phyloP scores from a whole-genome alignment of 2,113 vertebrate species.

The Tauraco erythrolophus region DNA sequence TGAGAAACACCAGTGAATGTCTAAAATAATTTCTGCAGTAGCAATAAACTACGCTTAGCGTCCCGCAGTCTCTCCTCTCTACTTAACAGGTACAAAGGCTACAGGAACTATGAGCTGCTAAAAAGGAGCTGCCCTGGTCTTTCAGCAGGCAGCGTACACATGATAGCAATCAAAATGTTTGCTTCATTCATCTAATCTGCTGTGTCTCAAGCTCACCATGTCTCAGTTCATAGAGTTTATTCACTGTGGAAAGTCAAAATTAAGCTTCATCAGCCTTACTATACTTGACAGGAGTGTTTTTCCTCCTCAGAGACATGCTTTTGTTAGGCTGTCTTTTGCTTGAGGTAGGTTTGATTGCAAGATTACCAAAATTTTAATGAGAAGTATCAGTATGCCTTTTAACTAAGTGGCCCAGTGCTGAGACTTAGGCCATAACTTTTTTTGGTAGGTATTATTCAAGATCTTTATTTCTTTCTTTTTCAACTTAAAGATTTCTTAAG shows the following conservation, averaged over 20 bases:
- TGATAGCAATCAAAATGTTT: not conserved
- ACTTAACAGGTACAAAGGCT: not conserved
- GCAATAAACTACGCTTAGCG: not conserved
- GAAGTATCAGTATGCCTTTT: not conserved
- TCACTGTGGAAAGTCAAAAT: not conserved
- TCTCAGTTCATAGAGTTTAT: not conserved
- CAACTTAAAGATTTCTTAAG: not conserved
- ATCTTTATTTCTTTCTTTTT: not conserved
- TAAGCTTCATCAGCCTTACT: not conserved
- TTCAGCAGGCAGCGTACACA: not conserved
- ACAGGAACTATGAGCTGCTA: not conserved
- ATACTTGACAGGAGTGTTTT: not conserved
- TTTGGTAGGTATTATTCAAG: not conserved
- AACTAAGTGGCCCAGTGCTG: not conserved
- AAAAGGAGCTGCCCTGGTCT: not conserved
- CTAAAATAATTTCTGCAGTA: not conserved
- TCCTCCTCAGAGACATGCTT: not conserved
- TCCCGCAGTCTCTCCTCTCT: not conserved
- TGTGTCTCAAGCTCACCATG: accelerated
- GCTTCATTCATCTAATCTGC: not conserved
- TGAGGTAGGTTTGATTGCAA: not conserved
- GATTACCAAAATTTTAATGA: not conserved
- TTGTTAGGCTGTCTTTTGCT: not conserved
- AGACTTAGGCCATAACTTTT: not conserved
- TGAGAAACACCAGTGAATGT: not conserved